These are phyloP conservation scores for Iselma pallidipennis DNA, from an alignment of 2,888 invertebrate species.

Conservation along the genomic window DNA sequence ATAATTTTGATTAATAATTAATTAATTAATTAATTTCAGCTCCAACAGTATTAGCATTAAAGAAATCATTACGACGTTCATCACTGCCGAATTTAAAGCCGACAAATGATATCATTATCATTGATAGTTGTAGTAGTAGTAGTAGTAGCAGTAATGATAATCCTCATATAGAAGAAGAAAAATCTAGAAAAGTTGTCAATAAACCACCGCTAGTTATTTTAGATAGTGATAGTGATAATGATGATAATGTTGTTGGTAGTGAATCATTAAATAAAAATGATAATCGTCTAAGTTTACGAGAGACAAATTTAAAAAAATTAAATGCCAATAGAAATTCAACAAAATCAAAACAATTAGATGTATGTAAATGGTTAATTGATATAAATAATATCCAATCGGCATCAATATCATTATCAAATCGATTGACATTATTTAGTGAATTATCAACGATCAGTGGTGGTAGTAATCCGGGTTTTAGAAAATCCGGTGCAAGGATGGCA, in stretches of 20 bases:
- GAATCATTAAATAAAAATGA: background rate
- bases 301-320: background rate
- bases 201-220: constrained; percentile 25
- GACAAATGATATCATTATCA: constrained; percentile 19
- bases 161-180: constrained; percentile 24
- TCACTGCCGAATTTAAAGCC: constrained; percentile 33
- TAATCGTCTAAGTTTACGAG: background rate
- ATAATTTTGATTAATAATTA: background rate
- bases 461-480: constrained; percentile 15
- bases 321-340: background rate
- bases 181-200: constrained; percentile 9
- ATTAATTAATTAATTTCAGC: constrained; percentile 32
- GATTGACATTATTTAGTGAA: constrained; percentile 37
- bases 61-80: constrained; percentile 44
- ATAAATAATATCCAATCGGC: background rate
- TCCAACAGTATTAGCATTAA: constrained; percentile 44
- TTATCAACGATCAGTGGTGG: constrained; percentile 38
- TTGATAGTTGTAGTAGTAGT: constrained; percentile 23
- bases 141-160: constrained; percentile 14
- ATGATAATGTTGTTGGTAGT: background rate
- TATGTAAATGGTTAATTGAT: background rate
- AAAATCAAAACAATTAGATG: background rate
- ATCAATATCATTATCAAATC: background rate
- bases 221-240: constrained; percentile 24
- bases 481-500: constrained; percentile 27